Percentiles rank a stretch among this genome's conserved stretches.
Evolutionary conservation across 2,888 invertebrate genomes (phyloP).

Genomic region (Chironomus tentans): DNA sequence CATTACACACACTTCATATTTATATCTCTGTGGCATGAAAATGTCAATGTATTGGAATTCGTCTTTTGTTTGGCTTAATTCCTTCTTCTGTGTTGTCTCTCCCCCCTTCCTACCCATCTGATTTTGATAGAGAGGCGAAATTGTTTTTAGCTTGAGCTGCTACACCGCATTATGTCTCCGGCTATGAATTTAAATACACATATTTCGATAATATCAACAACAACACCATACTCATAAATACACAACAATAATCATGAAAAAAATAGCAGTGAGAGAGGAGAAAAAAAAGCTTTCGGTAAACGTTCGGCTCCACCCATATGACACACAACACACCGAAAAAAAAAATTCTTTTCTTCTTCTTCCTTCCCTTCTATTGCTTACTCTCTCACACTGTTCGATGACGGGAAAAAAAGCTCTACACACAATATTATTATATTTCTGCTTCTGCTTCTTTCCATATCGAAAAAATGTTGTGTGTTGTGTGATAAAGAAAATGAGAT

Average conservation of each 20-base stretch:
- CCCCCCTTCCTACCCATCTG: no score
- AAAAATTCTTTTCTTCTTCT: not conserved
- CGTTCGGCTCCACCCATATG: slow-evolving; percentile 20
- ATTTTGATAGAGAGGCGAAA: no score
- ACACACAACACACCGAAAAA: not conserved
- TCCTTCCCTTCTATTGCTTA: not conserved
- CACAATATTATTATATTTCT: not conserved
- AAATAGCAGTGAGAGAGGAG: not conserved
- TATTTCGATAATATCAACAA: no score
- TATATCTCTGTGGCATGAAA: no score
- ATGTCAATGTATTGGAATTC: not conserved
- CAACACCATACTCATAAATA: not conserved
- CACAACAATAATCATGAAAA: not conserved
- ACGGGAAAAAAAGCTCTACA: not conserved
- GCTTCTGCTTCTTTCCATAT: not conserved
- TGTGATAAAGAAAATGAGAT: not conserved
- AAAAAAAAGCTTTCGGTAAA: slow-evolving; percentile 6
- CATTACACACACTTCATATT: no score
- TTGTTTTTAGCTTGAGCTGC: not conserved
- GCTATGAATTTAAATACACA: not conserved
- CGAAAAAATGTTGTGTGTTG: not conserved
- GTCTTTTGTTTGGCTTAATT: no score
- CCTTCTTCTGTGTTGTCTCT: no score
- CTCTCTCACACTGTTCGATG: not conserved
- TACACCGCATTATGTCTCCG: not conserved